A percentile compares a stretch with the other conserved stretches of the same genome.
Conservation (phyloP, 2,888 invertebrate species). For the Tipula helvola region DNA sequence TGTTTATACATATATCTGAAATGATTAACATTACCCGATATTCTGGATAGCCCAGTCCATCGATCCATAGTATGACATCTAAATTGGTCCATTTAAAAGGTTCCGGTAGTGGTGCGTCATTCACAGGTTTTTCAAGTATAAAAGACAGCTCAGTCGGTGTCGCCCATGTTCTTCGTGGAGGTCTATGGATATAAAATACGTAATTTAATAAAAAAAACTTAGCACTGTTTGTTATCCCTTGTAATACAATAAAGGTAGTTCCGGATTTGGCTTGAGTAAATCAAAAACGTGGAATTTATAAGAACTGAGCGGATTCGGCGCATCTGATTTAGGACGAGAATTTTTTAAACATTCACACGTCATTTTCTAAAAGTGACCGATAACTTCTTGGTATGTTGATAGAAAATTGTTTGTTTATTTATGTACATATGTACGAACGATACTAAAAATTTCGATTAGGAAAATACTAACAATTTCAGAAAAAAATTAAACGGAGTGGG, state of each 20-base stretch:
- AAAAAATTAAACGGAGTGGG: too few species aligned
- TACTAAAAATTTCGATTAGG: too few species aligned
- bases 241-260: background rate
- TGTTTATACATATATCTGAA: background rate
- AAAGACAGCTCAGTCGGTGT: constrained; percentile 39
- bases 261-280: background rate
- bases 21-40: constrained; percentile 35
- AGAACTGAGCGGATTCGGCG: background rate
- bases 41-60: constrained; percentile 36
- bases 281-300: background rate
- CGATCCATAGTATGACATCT: constrained; percentile 40
- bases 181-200: background rate
- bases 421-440: too few species aligned
- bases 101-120: constrained; percentile 31
- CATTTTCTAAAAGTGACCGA: too few species aligned
- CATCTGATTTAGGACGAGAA: background rate
- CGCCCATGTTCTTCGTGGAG: constrained; percentile 20
- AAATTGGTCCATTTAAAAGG: constrained; percentile 38
- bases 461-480: too few species aligned
- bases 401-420: too few species aligned
- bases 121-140: constrained; percentile 28
- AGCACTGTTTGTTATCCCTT: background rate
- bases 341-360: too few species aligned
- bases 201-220: background rate
- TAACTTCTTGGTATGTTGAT: too few species aligned